phyloP scores from a whole-genome alignment of 1,140 invertebrate species.

The Drosophila obscura region DNA sequence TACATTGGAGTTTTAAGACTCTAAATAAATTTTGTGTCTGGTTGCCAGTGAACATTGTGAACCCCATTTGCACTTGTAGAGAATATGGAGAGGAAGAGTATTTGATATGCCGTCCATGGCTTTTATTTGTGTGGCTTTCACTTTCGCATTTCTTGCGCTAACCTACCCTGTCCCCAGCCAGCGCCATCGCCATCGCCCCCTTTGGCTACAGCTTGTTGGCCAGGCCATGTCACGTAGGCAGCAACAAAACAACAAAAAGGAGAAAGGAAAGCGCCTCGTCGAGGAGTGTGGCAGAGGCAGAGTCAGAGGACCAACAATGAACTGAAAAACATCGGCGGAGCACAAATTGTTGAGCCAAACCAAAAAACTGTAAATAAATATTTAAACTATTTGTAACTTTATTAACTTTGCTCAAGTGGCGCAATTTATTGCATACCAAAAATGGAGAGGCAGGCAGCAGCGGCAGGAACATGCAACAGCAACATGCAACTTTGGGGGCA shows the following conservation, averaged over 20 bases:
- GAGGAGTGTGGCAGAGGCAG: conserved; percentile 2
- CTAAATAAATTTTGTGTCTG: too few relatives aligned
- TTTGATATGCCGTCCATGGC: too few relatives aligned
- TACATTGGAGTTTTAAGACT: too few relatives aligned
- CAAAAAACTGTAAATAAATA: conserved; percentile 80
- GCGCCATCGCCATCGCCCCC: too few relatives aligned
- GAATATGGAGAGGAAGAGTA: too few relatives aligned
- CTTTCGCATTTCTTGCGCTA: not conserved
- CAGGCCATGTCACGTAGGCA: conserved; percentile 64
- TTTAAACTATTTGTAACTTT: conserved; percentile 82
- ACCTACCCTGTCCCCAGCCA: not conserved
- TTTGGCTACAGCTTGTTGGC: conserved; percentile 36
- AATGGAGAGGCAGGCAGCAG: conserved; percentile 4
- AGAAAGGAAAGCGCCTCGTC: conserved; percentile 8
- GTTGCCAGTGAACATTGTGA: too few relatives aligned
- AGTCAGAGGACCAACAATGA: conserved; percentile 49
- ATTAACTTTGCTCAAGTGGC: conserved; percentile 81
- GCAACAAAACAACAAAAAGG: conserved; percentile 28
- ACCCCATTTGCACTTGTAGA: too few relatives aligned
- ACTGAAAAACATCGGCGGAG: conserved; percentile 32
- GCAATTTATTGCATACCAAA: conserved; percentile 76
- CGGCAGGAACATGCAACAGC: conserved; percentile 9
- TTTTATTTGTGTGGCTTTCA: too few relatives aligned
- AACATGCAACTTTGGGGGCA: conserved; percentile 29
- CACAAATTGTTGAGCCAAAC: conserved; percentile 67